phyloP scores from a whole-genome alignment of 2,797 vertebrate species.

The Lithobates pipiens region DNA sequence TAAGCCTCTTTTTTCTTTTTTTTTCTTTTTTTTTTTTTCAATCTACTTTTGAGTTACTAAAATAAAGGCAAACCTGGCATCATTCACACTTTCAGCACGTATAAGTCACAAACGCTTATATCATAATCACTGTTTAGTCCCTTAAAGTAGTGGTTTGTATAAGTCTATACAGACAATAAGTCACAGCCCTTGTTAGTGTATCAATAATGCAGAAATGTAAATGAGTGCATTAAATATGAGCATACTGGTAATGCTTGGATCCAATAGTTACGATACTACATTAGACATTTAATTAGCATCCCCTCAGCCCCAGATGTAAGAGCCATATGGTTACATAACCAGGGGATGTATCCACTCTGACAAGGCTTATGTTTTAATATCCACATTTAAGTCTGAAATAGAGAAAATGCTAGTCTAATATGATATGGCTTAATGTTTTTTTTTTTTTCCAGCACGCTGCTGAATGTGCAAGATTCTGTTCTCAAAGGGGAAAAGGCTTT shows the following conservation, averaged over 20 bases:
- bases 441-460: constrained; percentile 27
- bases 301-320: constrained; percentile 45
- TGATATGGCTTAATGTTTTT: constrained; percentile 7
- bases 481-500: constrained; percentile 62
- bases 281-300: constrained; percentile 48
- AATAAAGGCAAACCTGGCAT: not conserved
- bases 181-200: constrained; percentile 63
- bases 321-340: constrained; percentile 48
- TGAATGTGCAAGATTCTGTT: constrained; percentile 58
- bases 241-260: not conserved
- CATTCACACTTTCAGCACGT: not conserved
- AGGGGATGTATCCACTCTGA: constrained; percentile 32
- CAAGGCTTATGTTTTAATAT: constrained; percentile 42
- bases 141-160: not conserved
- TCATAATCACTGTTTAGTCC: not conserved
- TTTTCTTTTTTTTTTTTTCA: not conserved
- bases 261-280: constrained; percentile 28
- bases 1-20: not conserved
- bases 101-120: not conserved
- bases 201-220: constrained; percentile 68
- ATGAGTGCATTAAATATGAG: constrained; percentile 64
- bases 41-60: not conserved
- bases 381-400: constrained; percentile 20
- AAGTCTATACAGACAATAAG: not conserved
- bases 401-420: not conserved